Evolutionary conservation across 2,113 vertebrate species (phyloP).

Genomic region (Galemys pyrenaicus): DNA sequence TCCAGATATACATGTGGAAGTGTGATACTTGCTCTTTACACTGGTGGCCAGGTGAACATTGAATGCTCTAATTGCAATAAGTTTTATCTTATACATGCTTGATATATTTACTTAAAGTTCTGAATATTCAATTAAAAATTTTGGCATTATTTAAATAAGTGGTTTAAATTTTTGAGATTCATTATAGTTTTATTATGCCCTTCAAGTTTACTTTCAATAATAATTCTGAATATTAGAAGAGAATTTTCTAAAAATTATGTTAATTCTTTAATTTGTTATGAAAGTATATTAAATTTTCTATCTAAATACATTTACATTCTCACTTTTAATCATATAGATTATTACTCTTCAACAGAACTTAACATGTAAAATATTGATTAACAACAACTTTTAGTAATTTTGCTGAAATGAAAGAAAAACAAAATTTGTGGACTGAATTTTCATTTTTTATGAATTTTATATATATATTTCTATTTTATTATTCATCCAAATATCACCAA

Average conservation of each 20-base stretch:
- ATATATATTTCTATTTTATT: slow-evolving; percentile 24
- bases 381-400: slow-evolving; percentile 23
- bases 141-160: slow-evolving; percentile 40
- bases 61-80: not conserved
- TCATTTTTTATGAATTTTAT: slow-evolving; percentile 39
- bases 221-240: slow-evolving; percentile 34
- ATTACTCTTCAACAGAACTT: not conserved
- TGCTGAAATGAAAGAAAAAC: slow-evolving; percentile 34
- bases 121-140: slow-evolving; percentile 14
- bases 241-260: not conserved
- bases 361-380: not conserved
- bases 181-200: not conserved
- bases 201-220: not conserved
- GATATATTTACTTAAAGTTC: slow-evolving; percentile 37
- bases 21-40: not conserved
- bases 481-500: not conserved
- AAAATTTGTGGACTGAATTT: slow-evolving; percentile 13
- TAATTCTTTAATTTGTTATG: not conserved
- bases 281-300: slow-evolving; percentile 32
- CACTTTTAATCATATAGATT: not conserved
- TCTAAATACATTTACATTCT: not conserved
- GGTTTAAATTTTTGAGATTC: not conserved
- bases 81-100: slow-evolving; percentile 39
- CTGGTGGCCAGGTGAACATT: not conserved
- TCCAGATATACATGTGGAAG: not conserved